Percentiles rank a stretch among this genome's conserved stretches.
Evolutionary conservation across 1,140 invertebrate genomes (phyloP).

Genomic region (Danaus plexippus): DNA sequence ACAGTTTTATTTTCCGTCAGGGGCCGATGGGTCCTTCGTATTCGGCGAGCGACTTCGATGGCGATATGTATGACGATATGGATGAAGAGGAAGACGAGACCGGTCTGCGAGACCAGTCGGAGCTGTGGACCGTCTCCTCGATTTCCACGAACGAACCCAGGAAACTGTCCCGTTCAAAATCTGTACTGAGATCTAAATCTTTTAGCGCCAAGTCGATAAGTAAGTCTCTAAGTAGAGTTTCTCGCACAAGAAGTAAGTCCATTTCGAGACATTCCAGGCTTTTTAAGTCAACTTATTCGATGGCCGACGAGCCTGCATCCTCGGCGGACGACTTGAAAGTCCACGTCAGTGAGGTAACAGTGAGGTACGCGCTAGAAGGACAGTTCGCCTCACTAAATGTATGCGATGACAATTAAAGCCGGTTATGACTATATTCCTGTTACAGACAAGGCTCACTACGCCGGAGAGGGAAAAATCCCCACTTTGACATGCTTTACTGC

Average conservation of each 20-base stretch:
- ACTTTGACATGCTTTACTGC: slow-evolving; percentile 58
- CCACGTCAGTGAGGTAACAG: slow-evolving; percentile 20
- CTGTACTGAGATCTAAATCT: slow-evolving; percentile 29
- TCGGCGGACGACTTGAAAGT: slow-evolving; percentile 41
- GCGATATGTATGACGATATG: slow-evolving; percentile 26
- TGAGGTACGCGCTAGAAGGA: slow-evolving; percentile 10
- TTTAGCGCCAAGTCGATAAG: slow-evolving; percentile 22
- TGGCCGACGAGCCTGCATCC: slow-evolving; percentile 24
- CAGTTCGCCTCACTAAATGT: neutral
- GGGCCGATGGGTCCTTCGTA: slow-evolving; percentile 19
- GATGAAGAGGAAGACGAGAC: slow-evolving; percentile 19
- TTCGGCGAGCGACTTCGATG: slow-evolving; percentile 40
- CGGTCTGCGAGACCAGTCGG: slow-evolving; percentile 32
- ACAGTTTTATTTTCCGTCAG: slow-evolving; percentile 9
- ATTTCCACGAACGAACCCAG: slow-evolving; percentile 21
- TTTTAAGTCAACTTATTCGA: slow-evolving; percentile 18
- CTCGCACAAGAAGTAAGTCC: slow-evolving; percentile 23
- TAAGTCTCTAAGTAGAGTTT: slow-evolving; percentile 6
- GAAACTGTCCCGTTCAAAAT: slow-evolving; percentile 33
- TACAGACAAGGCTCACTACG: neutral
- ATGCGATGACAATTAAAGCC: neutral
- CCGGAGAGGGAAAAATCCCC: slow-evolving; percentile 38
- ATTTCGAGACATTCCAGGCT: slow-evolving; percentile 23
- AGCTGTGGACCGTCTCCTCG: slow-evolving; percentile 34
- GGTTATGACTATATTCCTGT: neutral